Evolutionary conservation across 2,113 vertebrate species (phyloP).

Genomic region (Psammodynastes pulverulentus): DNA sequence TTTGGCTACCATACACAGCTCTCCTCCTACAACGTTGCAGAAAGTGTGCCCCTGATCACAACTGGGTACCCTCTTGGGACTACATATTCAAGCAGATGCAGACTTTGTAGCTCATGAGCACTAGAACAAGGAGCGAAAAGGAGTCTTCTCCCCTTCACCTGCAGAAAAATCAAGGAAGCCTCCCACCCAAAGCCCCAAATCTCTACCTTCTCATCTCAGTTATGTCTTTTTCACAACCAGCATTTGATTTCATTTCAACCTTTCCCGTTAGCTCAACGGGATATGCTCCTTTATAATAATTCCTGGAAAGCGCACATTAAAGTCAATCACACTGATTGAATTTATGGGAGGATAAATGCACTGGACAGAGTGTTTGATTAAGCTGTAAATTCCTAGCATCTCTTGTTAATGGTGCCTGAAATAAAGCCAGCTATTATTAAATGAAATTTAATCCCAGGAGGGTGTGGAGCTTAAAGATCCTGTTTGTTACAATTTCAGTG

Average conservation of each 20-base stretch:
- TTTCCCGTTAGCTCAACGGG: background rate
- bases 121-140: background rate
- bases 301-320: background rate
- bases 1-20: background rate
- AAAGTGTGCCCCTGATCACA: background rate
- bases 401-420: background rate
- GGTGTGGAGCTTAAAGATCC: background rate
- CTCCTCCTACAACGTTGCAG: background rate
- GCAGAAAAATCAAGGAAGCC: background rate
- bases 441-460: background rate
- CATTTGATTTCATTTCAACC: background rate
- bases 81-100: background rate
- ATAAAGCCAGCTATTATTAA: conserved; percentile 1
- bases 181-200: background rate
- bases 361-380: background rate
- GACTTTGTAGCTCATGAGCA: background rate
- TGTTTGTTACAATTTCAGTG: background rate
- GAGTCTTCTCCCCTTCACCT: background rate
- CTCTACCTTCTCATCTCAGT: background rate
- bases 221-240: background rate
- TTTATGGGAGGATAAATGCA: background rate
- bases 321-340: background rate
- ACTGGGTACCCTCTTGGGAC: background rate
- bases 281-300: background rate
- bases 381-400: background rate